A percentile compares a stretch with the other conserved stretches of the same genome.
Conservation (phyloP, 1,140 invertebrate genomes). For the Calephelis nemesis region DNA sequence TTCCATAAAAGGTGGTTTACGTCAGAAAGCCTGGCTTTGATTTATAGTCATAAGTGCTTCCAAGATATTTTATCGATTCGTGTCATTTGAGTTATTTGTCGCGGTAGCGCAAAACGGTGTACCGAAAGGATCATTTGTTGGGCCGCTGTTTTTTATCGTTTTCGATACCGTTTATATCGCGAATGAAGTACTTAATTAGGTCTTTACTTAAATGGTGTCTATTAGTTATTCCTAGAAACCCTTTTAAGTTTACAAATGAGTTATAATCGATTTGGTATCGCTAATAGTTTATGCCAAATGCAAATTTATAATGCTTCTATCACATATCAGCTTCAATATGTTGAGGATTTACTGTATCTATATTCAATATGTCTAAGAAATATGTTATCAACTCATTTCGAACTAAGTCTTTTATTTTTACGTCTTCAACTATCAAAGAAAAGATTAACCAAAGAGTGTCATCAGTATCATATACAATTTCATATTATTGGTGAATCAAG, state of each 20-base stretch:
- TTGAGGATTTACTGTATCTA: not conserved
- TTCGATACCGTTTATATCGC: slow-evolving; percentile 31
- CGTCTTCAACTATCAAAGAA: too few relatives aligned
- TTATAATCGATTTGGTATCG: slow-evolving; percentile 6
- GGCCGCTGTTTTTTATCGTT: slow-evolving; percentile 34
- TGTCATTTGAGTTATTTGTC: slow-evolving; percentile 36
- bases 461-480: too few relatives aligned
- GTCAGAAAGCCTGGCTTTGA: slow-evolving; percentile 37
- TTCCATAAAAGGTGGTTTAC: slow-evolving; percentile 38
- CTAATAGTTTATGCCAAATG: not conserved
- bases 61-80: slow-evolving; percentile 36
- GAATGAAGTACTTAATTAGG: slow-evolving; percentile 25
- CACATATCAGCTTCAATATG: not conserved
- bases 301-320: not conserved
- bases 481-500: not conserved
- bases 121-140: slow-evolving; percentile 30
- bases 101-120: slow-evolving; percentile 27
- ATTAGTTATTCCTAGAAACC: slow-evolving; percentile 14
- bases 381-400: too few relatives aligned
- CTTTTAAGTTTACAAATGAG: slow-evolving; percentile 14
- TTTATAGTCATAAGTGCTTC: slow-evolving; percentile 41
- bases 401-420: too few relatives aligned
- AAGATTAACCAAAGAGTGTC: too few relatives aligned
- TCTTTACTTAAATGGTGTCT: slow-evolving; percentile 27
- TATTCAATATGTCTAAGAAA: too few relatives aligned